Conservation (phyloP, 2,113 vertebrate genomes). For the Numida meleagris region DNA sequence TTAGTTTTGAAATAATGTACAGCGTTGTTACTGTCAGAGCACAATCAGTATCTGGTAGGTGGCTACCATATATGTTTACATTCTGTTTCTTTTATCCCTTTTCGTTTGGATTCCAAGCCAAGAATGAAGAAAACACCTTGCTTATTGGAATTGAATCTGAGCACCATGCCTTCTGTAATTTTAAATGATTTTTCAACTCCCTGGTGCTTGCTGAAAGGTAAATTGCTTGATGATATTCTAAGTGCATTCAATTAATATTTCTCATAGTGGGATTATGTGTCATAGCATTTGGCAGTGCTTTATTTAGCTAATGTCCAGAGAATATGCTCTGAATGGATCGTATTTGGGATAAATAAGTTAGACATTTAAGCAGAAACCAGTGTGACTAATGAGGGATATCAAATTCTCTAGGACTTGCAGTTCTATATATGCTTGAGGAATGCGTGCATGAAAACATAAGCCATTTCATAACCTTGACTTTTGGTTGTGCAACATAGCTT, state of each 20-base stretch:
- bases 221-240: background rate
- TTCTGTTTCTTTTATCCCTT: background rate
- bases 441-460: background rate
- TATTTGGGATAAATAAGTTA: conserved; percentile 52
- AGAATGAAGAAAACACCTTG: background rate
- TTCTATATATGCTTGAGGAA: conserved; percentile 28
- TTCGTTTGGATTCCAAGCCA: background rate
- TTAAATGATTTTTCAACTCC: background rate
- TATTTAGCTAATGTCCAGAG: conserved; percentile 12
- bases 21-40: background rate
- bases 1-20: background rate
- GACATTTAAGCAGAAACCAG: conserved; percentile 43
- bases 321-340: conserved; percentile 24
- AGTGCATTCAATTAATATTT: conserved; percentile 1
- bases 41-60: background rate
- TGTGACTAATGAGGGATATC: conserved; percentile 61
- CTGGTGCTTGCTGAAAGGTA: background rate
- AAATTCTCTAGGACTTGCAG: conserved; percentile 52
- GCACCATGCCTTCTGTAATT: background rate
- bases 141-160: background rate
- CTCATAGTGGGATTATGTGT: conserved; percentile 8
- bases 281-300: conserved; percentile 37
- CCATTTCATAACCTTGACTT: conserved; percentile 50
- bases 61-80: background rate
- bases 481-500: background rate